phyloP scores from a whole-genome alignment of 2,113 vertebrate genomes.

The Daphoenositta chrysoptera region DNA sequence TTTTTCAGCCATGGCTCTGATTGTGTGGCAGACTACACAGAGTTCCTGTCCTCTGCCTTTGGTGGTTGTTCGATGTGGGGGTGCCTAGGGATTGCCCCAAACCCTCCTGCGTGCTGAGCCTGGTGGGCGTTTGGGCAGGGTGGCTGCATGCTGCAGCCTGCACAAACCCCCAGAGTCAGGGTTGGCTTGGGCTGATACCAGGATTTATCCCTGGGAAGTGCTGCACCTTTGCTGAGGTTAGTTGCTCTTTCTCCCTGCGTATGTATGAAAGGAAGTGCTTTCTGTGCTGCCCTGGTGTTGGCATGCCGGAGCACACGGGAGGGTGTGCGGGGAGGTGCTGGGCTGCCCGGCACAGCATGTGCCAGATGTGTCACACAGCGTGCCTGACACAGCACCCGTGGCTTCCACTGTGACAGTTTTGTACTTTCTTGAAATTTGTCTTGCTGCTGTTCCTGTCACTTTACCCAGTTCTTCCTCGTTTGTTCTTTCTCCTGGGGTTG shows the following conservation, averaged over 20 bases:
- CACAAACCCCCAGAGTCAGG: fast-evolving
- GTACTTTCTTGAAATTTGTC: not conserved
- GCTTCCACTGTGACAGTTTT: not conserved
- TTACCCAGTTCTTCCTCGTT: not conserved
- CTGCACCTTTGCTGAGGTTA: not conserved
- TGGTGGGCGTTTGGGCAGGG: no score
- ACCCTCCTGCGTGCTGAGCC: fast-evolving
- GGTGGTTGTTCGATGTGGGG: fast-evolving
- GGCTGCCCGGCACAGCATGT: fast-evolving
- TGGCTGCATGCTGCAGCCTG: not conserved
- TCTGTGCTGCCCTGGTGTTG: not conserved
- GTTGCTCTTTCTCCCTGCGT: not conserved
- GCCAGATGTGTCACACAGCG: fast-evolving
- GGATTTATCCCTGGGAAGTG: not conserved
- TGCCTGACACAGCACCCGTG: fast-evolving
- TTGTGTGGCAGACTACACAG: not conserved
- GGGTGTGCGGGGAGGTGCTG: fast-evolving
- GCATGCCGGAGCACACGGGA: fast-evolving
- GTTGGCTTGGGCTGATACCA: fast-evolving
- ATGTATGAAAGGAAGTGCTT: fast-evolving
- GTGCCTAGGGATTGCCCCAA: not conserved
- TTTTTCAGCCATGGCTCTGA: not conserved
- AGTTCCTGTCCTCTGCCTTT: not conserved
- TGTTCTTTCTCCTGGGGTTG: not conserved
- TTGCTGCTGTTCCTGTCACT: not conserved